Evolutionary conservation across 1,140 invertebrate genomes (phyloP), one percentile per base, ranked within the genome.

Genomic region (Tribolium madens): DNA sequence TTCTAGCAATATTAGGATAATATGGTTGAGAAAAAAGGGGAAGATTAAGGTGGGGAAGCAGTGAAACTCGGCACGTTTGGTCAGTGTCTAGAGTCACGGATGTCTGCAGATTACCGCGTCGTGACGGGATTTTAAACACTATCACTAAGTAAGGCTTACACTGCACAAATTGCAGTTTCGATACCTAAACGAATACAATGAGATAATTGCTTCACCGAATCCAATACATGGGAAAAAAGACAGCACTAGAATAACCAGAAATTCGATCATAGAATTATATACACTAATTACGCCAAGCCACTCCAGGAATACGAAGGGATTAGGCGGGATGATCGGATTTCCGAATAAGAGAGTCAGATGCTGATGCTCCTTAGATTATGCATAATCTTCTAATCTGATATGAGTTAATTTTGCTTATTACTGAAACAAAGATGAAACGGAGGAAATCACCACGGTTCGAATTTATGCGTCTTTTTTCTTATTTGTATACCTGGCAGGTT

Each of bases 111-210:
- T 73, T 73, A 73, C 71, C 52, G 21, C 52, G 50, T 50, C 71
- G 71, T 73, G 71, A 73, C 71, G 50, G 31, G 71, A 73, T 73
- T 73, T 53, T 73, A 73, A 73, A 73, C 48, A 53, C 52, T 57
- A 52, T 73, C 47, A 57, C 42, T 71, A 50, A 48, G 17, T 70
- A 46, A 10, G 68, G 42, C 68, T 47, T 71, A 50, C 68, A 47
- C 18, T 71, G 47, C 68, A 71, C 68, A 47, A 71, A 71, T 71
- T 71, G 47, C 18, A 71, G 42, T 14, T 18, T 71, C 42, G 47
- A 71, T 71, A 72, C 50, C 47, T 52, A 72, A 72, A 72, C 17
- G 46, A 17, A 17, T 48, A 72, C 70, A 72, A 52, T 50, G 70
- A 52, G 26, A 52, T 72, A 72, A 72, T 72, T 64, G 57, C 26